Percentiles rank a stretch among this genome's conserved stretches.
Conservation (phyloP, 64 coral and sea anemone species). For the Pocillopora verrucosa region DNA sequence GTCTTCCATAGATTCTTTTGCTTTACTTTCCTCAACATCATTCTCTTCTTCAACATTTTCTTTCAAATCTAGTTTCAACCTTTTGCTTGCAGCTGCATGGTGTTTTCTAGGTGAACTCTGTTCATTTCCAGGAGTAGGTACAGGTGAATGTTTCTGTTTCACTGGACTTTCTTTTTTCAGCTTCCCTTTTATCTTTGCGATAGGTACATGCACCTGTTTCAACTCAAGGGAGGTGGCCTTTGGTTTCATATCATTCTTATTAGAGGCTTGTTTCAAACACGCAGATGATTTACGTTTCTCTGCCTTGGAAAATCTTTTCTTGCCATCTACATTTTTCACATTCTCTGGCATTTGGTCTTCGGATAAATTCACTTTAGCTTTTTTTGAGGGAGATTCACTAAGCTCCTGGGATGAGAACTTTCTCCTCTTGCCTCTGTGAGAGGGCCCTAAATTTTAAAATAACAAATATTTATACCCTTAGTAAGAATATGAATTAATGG, state of each 20-base stretch:
- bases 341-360: background rate
- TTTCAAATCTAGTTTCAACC: background rate
- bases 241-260: background rate
- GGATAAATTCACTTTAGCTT: background rate
- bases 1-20: background rate
- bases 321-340: background rate
- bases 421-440: background rate
- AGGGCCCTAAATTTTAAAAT: background rate
- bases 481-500: background rate
- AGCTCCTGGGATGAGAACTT: background rate
- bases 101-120: background rate
- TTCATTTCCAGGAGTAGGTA: background rate
- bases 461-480: background rate
- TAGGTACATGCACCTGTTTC: background rate
- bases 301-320: background rate
- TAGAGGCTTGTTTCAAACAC: background rate
- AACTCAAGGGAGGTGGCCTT: background rate
- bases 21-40: background rate
- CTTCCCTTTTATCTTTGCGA: background rate
- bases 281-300: background rate
- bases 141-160: background rate
- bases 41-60: background rate
- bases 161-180: background rate
- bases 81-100: slow-evolving; percentile 7
- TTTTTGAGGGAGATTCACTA: slow-evolving; percentile 2